Conservation (phyloP, 2,888 invertebrate species). For the Sinotaia quadrata region DNA sequence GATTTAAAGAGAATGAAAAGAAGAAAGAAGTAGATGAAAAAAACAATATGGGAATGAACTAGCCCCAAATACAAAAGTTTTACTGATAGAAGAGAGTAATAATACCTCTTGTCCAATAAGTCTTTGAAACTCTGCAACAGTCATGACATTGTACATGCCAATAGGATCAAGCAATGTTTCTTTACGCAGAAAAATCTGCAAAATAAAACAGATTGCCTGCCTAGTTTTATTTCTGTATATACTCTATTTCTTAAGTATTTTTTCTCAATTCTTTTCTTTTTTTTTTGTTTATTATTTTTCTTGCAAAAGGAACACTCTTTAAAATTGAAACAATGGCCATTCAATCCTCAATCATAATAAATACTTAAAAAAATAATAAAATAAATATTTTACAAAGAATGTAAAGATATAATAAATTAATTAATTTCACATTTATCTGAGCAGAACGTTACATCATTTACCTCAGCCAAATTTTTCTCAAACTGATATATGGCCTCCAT, state of each 20-base stretch:
- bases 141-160: conserved; percentile 53
- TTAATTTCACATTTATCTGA: too few relatives aligned
- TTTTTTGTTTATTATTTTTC: background rate
- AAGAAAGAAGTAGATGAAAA: too few relatives aligned
- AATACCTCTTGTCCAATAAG: conserved; percentile 48
- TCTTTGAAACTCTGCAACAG: conserved; percentile 47
- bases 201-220: conserved; percentile 6
- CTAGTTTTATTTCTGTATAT: background rate
- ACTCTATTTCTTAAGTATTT: too few relatives aligned
- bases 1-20: too few relatives aligned
- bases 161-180: conserved; percentile 48
- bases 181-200: conserved; percentile 50
- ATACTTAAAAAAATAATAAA: background rate
- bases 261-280: background rate
- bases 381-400: background rate
- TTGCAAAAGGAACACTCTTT: background rate
- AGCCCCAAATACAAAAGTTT: too few relatives aligned
- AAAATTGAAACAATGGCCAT: background rate
- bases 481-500: conserved; percentile 57
- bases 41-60: too few relatives aligned
- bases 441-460: too few relatives aligned
- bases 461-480: conserved; percentile 57
- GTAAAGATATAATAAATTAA: background rate
- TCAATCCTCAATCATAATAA: background rate
- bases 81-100: too few relatives aligned